A percentile compares a stretch with the other conserved stretches of the same genome.
These are phyloP conservation scores for Datnioides undecimradiatus DNA, from an alignment of 2,113 vertebrate species.

Conservation along the genomic window DNA sequence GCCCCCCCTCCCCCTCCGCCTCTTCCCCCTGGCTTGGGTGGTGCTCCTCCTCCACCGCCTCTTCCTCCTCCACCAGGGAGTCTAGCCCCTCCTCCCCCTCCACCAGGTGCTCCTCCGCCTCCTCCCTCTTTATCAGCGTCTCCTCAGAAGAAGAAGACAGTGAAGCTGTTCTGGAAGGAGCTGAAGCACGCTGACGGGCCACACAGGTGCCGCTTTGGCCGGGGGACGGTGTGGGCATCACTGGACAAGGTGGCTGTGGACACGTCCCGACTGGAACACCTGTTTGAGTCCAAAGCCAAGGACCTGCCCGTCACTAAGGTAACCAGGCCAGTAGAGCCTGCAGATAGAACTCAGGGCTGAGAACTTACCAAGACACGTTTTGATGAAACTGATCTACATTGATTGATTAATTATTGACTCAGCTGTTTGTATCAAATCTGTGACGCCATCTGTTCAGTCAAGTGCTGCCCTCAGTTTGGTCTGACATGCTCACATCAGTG, in stretches of 20 bases:
- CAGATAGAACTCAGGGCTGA: too few relatives aligned
- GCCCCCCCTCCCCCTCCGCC: conserved; percentile 68
- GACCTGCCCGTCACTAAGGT: conserved; percentile 91
- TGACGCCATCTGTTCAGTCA: too few relatives aligned
- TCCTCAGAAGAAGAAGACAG: conserved; percentile 90
- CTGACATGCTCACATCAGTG: too few relatives aligned
- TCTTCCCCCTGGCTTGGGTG: background rate
- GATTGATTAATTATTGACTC: too few relatives aligned
- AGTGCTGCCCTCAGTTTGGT: too few relatives aligned
- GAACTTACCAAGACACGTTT: too few relatives aligned
- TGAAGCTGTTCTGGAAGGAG: conserved; percentile 98
- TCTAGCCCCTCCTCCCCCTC: background rate
- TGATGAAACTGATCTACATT: too few relatives aligned
- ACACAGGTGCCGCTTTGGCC: conserved; percentile 84
- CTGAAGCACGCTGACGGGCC: conserved; percentile 86
- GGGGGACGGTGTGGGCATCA: conserved; percentile 91
- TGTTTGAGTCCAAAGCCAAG: conserved; percentile 95
- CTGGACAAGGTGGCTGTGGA: conserved; percentile 91
- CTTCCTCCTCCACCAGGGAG: conserved; percentile 52
- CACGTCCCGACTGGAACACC: conserved; percentile 89
- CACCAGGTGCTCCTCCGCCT: too few relatives aligned
- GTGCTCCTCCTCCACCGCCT: conserved; percentile 50
- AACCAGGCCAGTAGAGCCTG: conserved; percentile 22
- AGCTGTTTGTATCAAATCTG: too few relatives aligned
- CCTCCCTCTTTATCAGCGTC: conserved; percentile 37